These are phyloP conservation scores for Monochamus saltuarius DNA, from an alignment of 1,140 invertebrate genomes.

Conservation along the genomic window DNA sequence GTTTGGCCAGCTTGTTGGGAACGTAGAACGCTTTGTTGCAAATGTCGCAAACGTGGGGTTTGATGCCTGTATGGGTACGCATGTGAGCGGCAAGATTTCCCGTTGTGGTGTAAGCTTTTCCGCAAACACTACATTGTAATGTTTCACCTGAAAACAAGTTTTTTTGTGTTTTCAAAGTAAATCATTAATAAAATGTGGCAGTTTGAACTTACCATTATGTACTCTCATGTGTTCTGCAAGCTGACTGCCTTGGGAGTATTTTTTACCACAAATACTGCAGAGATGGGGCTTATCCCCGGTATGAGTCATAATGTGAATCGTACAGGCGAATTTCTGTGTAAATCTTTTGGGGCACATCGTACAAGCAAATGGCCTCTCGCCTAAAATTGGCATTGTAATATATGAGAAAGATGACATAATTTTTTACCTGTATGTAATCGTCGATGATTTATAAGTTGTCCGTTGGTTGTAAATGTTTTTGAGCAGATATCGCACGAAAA, in stretches of 20 bases:
- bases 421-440: too few relatives aligned
- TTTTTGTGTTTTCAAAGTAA: too few relatives aligned
- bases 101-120: slow-evolving; percentile 54
- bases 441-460: too few relatives aligned
- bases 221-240: slow-evolving; percentile 55
- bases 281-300: slow-evolving; percentile 47
- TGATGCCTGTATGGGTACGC: slow-evolving; percentile 56
- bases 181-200: not conserved
- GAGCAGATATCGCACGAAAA: slow-evolving; percentile 38
- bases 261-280: slow-evolving; percentile 41
- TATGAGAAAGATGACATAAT: too few relatives aligned
- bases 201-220: slow-evolving; percentile 46
- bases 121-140: slow-evolving; percentile 56
- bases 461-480: slow-evolving; percentile 26
- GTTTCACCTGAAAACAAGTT: slow-evolving; percentile 44
- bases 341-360: slow-evolving; percentile 28
- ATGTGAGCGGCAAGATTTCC: slow-evolving; percentile 57
- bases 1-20: too few relatives aligned
- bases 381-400: too few relatives aligned
- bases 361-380: not conserved
- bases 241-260: slow-evolving; percentile 34
- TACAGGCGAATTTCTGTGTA: slow-evolving; percentile 37
- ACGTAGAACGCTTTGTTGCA: slow-evolving; percentile 54
- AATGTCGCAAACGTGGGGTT: slow-evolving; percentile 54
- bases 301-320: slow-evolving; percentile 45